Evolutionary conservation across 2,113 vertebrate genomes (phyloP), one percentile per base, ranked within the genome.

Genomic region (Perca flavescens): DNA sequence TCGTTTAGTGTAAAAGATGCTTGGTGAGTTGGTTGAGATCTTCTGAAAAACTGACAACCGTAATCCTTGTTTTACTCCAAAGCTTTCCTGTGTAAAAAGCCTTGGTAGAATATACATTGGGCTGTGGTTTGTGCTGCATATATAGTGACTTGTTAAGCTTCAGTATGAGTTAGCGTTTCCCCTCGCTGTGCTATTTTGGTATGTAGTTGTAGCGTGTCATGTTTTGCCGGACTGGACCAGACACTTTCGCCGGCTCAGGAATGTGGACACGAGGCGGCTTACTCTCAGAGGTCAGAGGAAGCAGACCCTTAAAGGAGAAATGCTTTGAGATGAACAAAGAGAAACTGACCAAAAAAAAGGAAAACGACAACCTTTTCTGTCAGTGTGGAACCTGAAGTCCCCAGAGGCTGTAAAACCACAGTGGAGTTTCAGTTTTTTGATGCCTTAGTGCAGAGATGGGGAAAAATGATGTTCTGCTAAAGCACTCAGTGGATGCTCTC

Each of bases 181-280:
- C 68, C 62, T 68, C 0, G 9, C 73, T 13, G 67, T 56, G 85
- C 88, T 93, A 86, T 88, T 91, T 91, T 70, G 67, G 81, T 87
- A 11, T 81, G 74, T 58, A 65, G 78, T 83, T 86, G 82, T 89
- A 62, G 71, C 73, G 91, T 89, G 88, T 93, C 84, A 66, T 83
- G 68, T 89, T 43, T 43, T 91, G 92, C 90, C 52, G 13, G 31
- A 86, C 53, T 19, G 75, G 49, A 47, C 67, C 56, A 49, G 67
- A 83, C 66, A 67, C 80, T 82, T 90, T 86, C 7, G 2, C 84
- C 68, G 57, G 77, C 58, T 74, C 43, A 65, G 86, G 90, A 86
- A 85, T 82, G 77, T 86, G 81, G 83, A 80, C 77, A 15, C 22
- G 22, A 77, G 82, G 54, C 58, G 46, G 28, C 57, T 57, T 19